Percentiles rank a stretch among this genome's conserved stretches.
Evolutionary conservation across 2,888 invertebrate genomes (phyloP).

Genomic region (Hofmannophila pseudospretella): DNA sequence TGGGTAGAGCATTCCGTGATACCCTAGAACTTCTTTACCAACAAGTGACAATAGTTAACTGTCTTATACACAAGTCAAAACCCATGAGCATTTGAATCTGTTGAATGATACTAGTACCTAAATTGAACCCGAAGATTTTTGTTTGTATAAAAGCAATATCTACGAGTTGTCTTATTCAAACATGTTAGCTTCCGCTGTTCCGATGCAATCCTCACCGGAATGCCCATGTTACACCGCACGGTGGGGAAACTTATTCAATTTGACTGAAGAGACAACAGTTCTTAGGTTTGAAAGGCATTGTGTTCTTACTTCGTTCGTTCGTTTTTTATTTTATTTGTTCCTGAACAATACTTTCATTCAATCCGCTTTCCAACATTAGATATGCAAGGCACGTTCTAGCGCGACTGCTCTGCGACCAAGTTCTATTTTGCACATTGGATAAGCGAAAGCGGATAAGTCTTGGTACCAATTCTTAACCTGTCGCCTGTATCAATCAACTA

Average conservation of each 20-base stretch:
- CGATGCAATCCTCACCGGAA: constrained; percentile 34
- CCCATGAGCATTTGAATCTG: too few species aligned
- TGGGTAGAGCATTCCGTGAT: too few species aligned
- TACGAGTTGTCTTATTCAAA: constrained; percentile 21
- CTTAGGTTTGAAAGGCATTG: constrained; percentile 59
- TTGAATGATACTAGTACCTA: too few species aligned
- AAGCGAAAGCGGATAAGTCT: background rate
- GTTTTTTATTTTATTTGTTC: constrained; percentile 54
- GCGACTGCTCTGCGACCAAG: constrained; percentile 46
- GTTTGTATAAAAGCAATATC: background rate
- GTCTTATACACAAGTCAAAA: too few species aligned
- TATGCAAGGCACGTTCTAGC: constrained; percentile 63
- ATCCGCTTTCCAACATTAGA: constrained; percentile 55
- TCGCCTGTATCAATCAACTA: too few species aligned
- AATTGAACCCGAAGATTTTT: background rate
- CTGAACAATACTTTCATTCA: constrained; percentile 69
- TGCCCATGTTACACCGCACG: constrained; percentile 56
- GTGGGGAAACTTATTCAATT: constrained; percentile 69
- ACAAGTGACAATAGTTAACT: too few species aligned
- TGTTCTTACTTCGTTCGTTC: constrained; percentile 40
- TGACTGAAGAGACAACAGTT: constrained; percentile 66
- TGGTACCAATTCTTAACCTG: too few species aligned
- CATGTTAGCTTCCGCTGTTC: constrained; percentile 35
- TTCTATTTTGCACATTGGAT: constrained; percentile 20
- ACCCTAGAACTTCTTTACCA: too few species aligned